Evolutionary conservation across 1,140 invertebrate genomes (phyloP), one percentile per base, ranked within the genome.

Genomic region (Lepidotrigona ventralis): DNA sequence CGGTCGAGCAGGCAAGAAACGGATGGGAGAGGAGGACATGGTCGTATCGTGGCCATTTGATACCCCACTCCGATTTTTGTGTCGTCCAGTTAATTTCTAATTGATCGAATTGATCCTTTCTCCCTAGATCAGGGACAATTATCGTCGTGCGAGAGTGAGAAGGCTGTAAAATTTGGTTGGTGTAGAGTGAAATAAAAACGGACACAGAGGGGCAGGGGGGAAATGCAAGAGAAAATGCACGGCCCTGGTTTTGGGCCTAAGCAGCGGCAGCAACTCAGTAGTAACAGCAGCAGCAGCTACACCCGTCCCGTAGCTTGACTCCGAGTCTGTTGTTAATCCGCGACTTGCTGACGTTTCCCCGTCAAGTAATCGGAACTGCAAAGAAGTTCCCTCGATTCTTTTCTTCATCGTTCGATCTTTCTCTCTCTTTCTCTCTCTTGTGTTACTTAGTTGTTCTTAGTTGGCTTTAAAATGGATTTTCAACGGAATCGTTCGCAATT

Each of bases 321-420:
- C 87, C 84, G 85, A 90, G 90, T 90, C 85, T 89, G 90, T 89
- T 87, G 90, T 89, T 91, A 90, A 91, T 93, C 90, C 90, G 90
- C 86, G 89, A 91, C 89, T 86, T 90, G 91, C 91, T 92, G 91
- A 93, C 92, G 92, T 92, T 90, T 90, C 89, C 84, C 86, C 85
- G 17, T 71, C 73, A 68, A 60, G 54, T 51, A 79, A 72, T 53
- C 23, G 29, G 56, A 66, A 9, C 60, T 73, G 46, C n/a, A 51
- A 17, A 51, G 64, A 46, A 46, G 6, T 8, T 79, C 33, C 23
- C 51, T 26, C 33, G 46, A 60, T n/a, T n/a, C n/a, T n/a, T 58
- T 33, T 53, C 29, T 79, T 58, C 39, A 69, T 51, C 17, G 29
- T 79, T 83, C 77, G 14, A 33, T n/a, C 9, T 53, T 8, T 46